Evolutionary conservation across 2,113 vertebrate genomes (phyloP).

Genomic region (Leucopsar rothschildi): DNA sequence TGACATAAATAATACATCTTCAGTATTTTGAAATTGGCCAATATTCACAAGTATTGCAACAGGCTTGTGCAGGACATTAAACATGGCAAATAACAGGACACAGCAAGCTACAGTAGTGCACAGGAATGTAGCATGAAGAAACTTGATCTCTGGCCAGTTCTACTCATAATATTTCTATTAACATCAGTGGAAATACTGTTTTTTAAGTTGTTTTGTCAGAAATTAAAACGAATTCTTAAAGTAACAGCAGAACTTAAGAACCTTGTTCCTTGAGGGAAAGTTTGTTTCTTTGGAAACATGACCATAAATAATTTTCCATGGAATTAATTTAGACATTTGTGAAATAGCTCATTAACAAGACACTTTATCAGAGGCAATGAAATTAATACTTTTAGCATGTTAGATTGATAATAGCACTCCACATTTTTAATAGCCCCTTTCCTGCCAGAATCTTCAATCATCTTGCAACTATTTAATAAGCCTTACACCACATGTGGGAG

Average conservation of each 20-base stretch:
- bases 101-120: background rate
- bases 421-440: background rate
- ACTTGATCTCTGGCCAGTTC: background rate
- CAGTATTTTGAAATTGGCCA: background rate
- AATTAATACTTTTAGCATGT: conserved; percentile 13
- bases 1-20: conserved; percentile 22
- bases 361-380: background rate
- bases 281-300: background rate
- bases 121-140: background rate
- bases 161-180: background rate
- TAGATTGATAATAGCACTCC: background rate
- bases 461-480: background rate
- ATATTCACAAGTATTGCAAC: background rate
- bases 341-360: conserved; percentile 28
- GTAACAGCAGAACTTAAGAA: background rate
- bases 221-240: background rate
- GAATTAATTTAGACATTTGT: background rate
- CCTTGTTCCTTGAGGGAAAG: background rate
- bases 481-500: background rate
- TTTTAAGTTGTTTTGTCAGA: background rate
- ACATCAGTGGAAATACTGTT: background rate
- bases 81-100: background rate
- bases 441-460: background rate
- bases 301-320: conserved; percentile 17
- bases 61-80: background rate